Base-by-base conservation (phyloP, 2,797 vertebrate species). In the Mus spretus region DNA sequence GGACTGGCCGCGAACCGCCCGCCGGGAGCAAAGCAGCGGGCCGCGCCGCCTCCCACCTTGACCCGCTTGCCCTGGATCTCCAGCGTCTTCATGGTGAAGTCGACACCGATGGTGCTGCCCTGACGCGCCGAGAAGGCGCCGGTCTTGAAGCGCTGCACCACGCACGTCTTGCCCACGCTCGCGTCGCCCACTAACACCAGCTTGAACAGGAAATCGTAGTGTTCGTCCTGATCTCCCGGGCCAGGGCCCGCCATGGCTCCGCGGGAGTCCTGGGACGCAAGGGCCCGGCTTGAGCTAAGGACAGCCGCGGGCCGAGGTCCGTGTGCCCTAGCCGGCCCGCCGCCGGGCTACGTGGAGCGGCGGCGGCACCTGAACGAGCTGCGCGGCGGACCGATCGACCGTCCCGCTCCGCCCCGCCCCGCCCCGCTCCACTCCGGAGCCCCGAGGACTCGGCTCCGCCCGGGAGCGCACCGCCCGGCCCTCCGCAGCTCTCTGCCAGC, bases 51-150 rank as follows among this genome's bases (percentile, higher is more conserved):
- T 65, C 97, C 86, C 98, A 99, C 99, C 99, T 99, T 99, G 92
- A 99, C 98, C 95, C 99, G 98, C 96, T 99, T 99, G 90, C 99
- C 99, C 97, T 99, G 99, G 80, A 99, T 98, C 81, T 99, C 99
- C 97, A 99, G 97, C 81, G 99, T 99, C 98, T 99, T 99, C 99
- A 99, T 99, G 94, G 99, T 99, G 97, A 99, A 99, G 97, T 99
- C 99, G 94, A 99, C 99, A 70, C 99, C 99, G 95, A 99, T 99
- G 78, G 99, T 99, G 98, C 98, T 99, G 81, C 99, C 99, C 93
- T 99, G 99, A 63, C 99, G 98, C 98, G 99, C 99, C 65, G 98
- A 98, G 97, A 99, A 99, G 94, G 98, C 97, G 22, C 99, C 99
- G 1, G 98, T 99, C 92, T 99, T 99, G 98, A 99, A 99, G 59